Base-by-base conservation (phyloP, 2,797 vertebrate species). In the Hydrocynus forskahlii region DNA sequence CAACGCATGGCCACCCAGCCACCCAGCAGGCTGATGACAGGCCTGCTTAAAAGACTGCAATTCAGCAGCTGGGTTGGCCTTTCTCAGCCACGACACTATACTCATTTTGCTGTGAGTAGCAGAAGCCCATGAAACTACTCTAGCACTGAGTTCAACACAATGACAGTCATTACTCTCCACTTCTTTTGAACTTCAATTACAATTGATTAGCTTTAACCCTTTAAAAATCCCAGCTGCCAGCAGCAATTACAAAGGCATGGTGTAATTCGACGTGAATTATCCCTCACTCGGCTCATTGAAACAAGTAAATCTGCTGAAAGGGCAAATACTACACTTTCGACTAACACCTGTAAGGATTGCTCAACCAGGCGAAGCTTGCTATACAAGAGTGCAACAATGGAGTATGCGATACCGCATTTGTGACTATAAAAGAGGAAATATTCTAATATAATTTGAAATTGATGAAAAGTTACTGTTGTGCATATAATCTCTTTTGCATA, bases 1-100 rank as follows among this genome's bases (percentile, higher is more conserved):
- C 84, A 81, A 62, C 0, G 25, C 62, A 71, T 60, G 79, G 80
- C 57, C 55, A 57, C 48, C 68, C 57, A 81, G 80, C 57, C 55
- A 57, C 48, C 68, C 57, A 81, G 63, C 55, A 63, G 52, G 25
- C 52, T 67, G 57, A 71, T 35, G 59, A 40, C 54, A 83, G 13
- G 19, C 54, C 29, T 76, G 75, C 55, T 54, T 67, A 13, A 66
- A 76, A 52, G 25, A 21, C 48, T 64, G 8, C 59, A 64, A 17
- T 66, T 66, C 60, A 76, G 48, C 74, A 76, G 40, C 13, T 63
- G 40, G 73, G 57, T 45, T 40, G 10, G n/a, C 7, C 74, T 64
- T 29, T 35, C 23, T 35, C 75, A 66, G 54, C 25, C 55, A 17
- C 21, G 10, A 68, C 19, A 7, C 38, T 43, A 60, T 45, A 57